Conservation (phyloP, 2,888 invertebrate species). For the Morpho achilles region DNA sequence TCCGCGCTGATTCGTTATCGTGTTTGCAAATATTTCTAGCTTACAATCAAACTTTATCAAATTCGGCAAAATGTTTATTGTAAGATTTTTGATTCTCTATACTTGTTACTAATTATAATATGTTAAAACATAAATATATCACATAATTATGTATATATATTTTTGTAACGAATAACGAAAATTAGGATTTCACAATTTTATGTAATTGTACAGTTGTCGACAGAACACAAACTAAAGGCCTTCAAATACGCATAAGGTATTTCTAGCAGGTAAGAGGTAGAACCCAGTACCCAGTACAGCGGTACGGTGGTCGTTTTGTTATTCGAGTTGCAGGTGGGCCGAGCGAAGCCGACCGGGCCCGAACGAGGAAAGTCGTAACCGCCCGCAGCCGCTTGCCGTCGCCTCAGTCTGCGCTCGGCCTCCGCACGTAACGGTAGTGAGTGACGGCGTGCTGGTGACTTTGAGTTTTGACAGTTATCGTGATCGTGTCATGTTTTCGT, state of each 20-base stretch:
- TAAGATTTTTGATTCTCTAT: not conserved
- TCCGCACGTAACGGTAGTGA: constrained; percentile 55
- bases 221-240: constrained; percentile 2
- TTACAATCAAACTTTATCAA: constrained; percentile 13
- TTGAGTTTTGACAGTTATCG: constrained; percentile 78
- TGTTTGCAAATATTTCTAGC: constrained; percentile 1
- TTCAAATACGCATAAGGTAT: constrained; percentile 33
- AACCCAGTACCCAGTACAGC: constrained; percentile 17
- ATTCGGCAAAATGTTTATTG: constrained; percentile 4
- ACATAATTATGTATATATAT: no score
- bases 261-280: constrained; percentile 39
- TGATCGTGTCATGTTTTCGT: constrained; percentile 77
- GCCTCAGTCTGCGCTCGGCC: constrained; percentile 72
- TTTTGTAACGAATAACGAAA: not conserved
- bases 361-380: constrained; percentile 38
- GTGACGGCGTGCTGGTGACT: constrained; percentile 67
- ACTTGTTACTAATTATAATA: not conserved
- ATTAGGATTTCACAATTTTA: constrained; percentile 23
- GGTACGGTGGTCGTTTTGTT: constrained; percentile 53
- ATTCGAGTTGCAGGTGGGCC: constrained; percentile 74
- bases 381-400: constrained; percentile 37
- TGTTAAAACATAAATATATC: no score
- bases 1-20: constrained; percentile 11
- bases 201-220: constrained; percentile 21
- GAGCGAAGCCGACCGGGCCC: constrained; percentile 40